Evolutionary conservation across 1,140 invertebrate genomes (phyloP).

Genomic region (Drosophila funebris): DNA sequence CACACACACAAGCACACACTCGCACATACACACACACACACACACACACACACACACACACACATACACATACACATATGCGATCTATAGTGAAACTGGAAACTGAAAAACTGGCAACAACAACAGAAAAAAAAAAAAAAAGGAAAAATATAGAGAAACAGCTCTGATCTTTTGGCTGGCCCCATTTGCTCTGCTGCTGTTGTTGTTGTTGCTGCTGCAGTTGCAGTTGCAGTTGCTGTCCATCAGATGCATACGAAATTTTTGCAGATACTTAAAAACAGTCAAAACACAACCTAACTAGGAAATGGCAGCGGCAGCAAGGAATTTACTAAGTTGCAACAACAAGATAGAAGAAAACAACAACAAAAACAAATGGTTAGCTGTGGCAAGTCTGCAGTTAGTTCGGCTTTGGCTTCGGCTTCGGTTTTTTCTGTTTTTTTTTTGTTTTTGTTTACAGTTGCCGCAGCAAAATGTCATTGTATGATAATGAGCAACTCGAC

Average conservation of each 20-base stretch:
- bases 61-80: slow-evolving; percentile 21
- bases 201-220: slow-evolving; percentile 39
- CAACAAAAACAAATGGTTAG: slow-evolving; percentile 56
- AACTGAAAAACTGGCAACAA: slow-evolving; percentile 9
- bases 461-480: slow-evolving; percentile 76
- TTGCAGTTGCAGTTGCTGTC: slow-evolving; percentile 60
- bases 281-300: slow-evolving; percentile 73
- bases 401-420: slow-evolving; percentile 17
- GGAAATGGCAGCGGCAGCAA: slow-evolving; percentile 67
- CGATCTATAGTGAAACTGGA: slow-evolving; percentile 14
- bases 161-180: slow-evolving; percentile 68
- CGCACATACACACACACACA: slow-evolving; percentile 3
- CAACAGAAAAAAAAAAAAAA: not conserved
- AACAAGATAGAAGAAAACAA: slow-evolving; percentile 7
- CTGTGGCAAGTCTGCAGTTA: slow-evolving; percentile 63
- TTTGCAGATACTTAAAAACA: slow-evolving; percentile 74
- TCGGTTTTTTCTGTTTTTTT: slow-evolving; percentile 4
- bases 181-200: slow-evolving; percentile 48
- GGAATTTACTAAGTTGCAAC: slow-evolving; percentile 41
- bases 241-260: slow-evolving; percentile 81
- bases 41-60: slow-evolving; percentile 28
- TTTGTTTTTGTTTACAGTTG: slow-evolving; percentile 51
- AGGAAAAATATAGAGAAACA: slow-evolving; percentile 36
- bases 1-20: slow-evolving; percentile 19
- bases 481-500: slow-evolving; percentile 73